phyloP scores from a whole-genome alignment of 2,888 invertebrate genomes.

The Acanthosoma haemorrhoidale region DNA sequence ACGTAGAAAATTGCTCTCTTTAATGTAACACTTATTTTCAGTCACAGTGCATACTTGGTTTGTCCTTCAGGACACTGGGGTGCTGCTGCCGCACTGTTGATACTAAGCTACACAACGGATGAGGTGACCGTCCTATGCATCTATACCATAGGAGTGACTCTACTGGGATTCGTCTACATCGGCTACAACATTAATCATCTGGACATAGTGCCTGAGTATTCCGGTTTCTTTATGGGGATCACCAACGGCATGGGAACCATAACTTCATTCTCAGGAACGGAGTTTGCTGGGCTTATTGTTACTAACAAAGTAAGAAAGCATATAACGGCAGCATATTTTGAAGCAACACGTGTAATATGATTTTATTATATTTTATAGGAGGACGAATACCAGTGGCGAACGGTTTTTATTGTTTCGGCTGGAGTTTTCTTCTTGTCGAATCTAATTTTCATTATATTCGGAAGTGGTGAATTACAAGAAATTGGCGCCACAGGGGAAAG shows the following conservation, averaged over 20 bases:
- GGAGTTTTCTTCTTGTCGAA: slow-evolving; percentile 34
- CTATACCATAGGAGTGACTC: slow-evolving; percentile 28
- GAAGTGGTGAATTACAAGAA: slow-evolving; percentile 35
- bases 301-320: slow-evolving; percentile 63
- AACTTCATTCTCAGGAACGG: slow-evolving; percentile 71
- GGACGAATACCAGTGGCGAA: slow-evolving; percentile 31
- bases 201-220: slow-evolving; percentile 76
- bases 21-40: no score
- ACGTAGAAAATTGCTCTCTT: no score
- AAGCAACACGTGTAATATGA: no score
- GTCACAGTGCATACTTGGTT: no score
- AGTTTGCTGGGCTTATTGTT: slow-evolving; percentile 64
- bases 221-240: slow-evolving; percentile 78
- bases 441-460: slow-evolving; percentile 30
- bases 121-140: neutral
- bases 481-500: no score
- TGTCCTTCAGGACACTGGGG: slow-evolving; percentile 33
- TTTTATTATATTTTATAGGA: no score
- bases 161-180: slow-evolving; percentile 45
- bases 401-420: slow-evolving; percentile 34
- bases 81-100: slow-evolving; percentile 20
- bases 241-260: slow-evolving; percentile 71
- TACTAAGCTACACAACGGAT: slow-evolving; percentile 26
- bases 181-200: slow-evolving; percentile 67
- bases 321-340: slow-evolving; percentile 30